Evolutionary conservation across 1,140 invertebrate genomes (phyloP).

Genomic region (Euschistus heros): DNA sequence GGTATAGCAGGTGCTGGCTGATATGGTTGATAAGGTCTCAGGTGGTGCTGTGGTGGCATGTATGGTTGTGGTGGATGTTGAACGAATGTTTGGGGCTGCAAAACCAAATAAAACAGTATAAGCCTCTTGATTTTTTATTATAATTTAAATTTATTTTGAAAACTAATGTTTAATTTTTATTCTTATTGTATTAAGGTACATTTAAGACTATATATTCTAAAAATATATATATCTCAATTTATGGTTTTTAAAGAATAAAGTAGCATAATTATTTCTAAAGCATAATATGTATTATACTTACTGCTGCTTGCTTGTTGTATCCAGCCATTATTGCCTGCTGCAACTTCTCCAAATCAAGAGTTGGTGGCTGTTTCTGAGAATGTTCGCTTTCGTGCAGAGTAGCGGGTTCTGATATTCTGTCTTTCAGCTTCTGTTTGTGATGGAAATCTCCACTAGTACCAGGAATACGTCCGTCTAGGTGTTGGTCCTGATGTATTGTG

Average conservation of each 20-base stretch:
- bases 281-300: neutral
- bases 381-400: neutral
- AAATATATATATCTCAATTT: too few species aligned
- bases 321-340: constrained; percentile 40
- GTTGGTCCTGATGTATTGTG: too few species aligned
- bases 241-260: too few species aligned
- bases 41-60: constrained; percentile 8
- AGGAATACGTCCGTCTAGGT: too few species aligned
- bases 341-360: constrained; percentile 38
- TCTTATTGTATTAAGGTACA: too few species aligned
- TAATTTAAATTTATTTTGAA: too few species aligned
- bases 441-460: neutral
- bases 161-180: too few species aligned
- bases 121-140: too few species aligned
- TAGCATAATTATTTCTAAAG: too few species aligned
- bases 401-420: neutral
- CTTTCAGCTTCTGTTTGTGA: neutral
- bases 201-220: too few species aligned
- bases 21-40: constrained; percentile 15
- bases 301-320: constrained; percentile 29
- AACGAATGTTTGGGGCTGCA: constrained; percentile 1
- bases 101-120: neutral
- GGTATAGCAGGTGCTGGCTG: constrained; percentile 6
- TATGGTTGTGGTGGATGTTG: constrained; percentile 6
- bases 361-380: neutral